Evolutionary conservation across 2,797 vertebrate species (phyloP).

Genomic region (Catostomus latipinnis): DNA sequence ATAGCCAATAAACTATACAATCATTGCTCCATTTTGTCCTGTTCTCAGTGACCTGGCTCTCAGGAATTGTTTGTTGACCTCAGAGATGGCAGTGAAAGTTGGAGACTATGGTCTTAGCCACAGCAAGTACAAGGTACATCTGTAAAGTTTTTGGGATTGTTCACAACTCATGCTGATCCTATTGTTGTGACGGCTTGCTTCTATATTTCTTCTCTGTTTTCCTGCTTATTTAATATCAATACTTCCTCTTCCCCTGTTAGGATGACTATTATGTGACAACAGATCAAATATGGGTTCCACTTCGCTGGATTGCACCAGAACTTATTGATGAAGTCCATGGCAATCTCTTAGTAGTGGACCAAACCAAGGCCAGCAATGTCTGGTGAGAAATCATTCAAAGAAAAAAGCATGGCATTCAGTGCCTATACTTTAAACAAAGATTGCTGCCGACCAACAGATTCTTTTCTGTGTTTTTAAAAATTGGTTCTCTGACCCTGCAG

Average conservation of each 20-base stretch:
- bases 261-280: conserved; percentile 97
- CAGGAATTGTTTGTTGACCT: conserved; percentile 92
- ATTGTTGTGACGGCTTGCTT: background rate
- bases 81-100: conserved; percentile 93
- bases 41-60: conserved; percentile 89
- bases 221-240: background rate
- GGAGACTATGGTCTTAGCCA: conserved; percentile 96
- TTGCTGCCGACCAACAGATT: too few relatives aligned
- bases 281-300: conserved; percentile 97
- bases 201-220: background rate
- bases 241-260: conserved; percentile 67
- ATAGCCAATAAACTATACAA: conserved; percentile 15
- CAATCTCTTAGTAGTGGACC: conserved; percentile 93
- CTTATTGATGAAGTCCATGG: conserved; percentile 97
- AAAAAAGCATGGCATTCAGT: too few relatives aligned
- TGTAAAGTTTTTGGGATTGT: conserved; percentile 1
- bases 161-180: background rate
- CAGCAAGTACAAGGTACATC: conserved; percentile 91
- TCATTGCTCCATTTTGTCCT: conserved; percentile 22
- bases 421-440: too few relatives aligned
- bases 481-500: conserved; percentile 69
- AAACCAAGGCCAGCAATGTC: conserved; percentile 95
- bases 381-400: conserved; percentile 80
- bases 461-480: background rate
- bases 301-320: conserved; percentile 98